Evolutionary conservation across 2,113 vertebrate species (phyloP).

Genomic region (Cheirogaleus medius): DNA sequence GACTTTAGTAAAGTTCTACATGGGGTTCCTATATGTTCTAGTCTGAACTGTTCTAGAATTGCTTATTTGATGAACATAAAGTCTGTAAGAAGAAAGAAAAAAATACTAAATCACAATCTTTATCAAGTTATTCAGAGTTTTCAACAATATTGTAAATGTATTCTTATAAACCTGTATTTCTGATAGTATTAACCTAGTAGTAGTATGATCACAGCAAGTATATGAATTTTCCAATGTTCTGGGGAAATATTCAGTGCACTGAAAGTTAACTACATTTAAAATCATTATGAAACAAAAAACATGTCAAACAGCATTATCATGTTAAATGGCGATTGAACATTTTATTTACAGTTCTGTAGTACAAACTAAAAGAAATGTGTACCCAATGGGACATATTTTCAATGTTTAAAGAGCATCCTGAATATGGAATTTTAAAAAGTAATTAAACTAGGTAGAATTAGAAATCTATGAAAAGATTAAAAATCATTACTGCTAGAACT

Average conservation of each 20-base stretch:
- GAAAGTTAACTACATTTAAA: conserved; percentile 51
- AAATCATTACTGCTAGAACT: conserved; percentile 31
- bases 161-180: not conserved
- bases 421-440: conserved; percentile 51
- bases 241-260: conserved; percentile 36
- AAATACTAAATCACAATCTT: conserved; percentile 34
- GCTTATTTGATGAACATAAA: conserved; percentile 36
- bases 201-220: conserved; percentile 1
- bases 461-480: conserved; percentile 45
- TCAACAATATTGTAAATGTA: conserved; percentile 38
- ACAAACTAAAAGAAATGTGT: conserved; percentile 60
- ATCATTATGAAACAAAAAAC: conserved; percentile 52
- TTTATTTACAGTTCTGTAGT: conserved; percentile 34
- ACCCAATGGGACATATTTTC: conserved; percentile 36
- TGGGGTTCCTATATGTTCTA: not conserved
- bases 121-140: conserved; percentile 23
- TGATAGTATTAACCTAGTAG: conserved; percentile 7
- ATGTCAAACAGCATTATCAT: conserved; percentile 46
- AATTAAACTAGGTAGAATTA: conserved; percentile 36
- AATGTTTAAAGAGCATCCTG: conserved; percentile 44
- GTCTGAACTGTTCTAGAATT: conserved; percentile 23
- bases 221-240: conserved; percentile 21
- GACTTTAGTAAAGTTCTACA: not conserved
- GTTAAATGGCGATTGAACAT: conserved; percentile 47
- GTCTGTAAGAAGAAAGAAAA: conserved; percentile 5